Percentiles rank a stretch among this genome's conserved stretches.
These are phyloP conservation scores for Candoia aspera DNA, from an alignment of 2,113 vertebrate genomes.

Conservation along the genomic window DNA sequence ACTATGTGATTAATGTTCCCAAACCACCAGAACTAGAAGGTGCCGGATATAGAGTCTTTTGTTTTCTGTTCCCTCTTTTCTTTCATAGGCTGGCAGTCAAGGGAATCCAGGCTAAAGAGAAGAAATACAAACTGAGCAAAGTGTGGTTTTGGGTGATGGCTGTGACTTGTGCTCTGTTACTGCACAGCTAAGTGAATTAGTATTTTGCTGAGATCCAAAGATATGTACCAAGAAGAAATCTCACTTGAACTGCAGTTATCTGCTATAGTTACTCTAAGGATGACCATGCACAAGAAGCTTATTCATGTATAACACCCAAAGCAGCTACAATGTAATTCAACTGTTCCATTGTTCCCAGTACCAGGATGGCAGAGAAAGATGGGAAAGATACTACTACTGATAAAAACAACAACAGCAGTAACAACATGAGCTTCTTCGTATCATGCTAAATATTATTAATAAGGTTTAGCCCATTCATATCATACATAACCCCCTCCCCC, in stretches of 20 bases:
- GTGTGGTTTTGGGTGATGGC: neutral
- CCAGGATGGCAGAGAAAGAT: neutral
- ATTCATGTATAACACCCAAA: neutral
- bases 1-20: slow-evolving; percentile 34
- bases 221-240: neutral
- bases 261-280: neutral
- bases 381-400: neutral
- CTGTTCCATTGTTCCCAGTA: neutral
- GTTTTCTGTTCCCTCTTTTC: neutral
- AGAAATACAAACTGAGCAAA: neutral
- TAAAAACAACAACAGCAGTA: neutral
- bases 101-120: neutral
- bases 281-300: neutral
- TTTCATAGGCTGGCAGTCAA: neutral
- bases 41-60: neutral
- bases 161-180: neutral
- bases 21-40: slow-evolving; percentile 14
- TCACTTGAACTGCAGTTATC: neutral
- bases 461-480: no score
- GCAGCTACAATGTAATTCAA: neutral
- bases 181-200: neutral
- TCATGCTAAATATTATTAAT: no score
- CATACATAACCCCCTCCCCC: neutral
- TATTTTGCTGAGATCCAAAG: neutral
- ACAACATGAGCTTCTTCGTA: no score